Conservation (phyloP, 2,113 vertebrate species). For the Amia ocellicauda region DNA sequence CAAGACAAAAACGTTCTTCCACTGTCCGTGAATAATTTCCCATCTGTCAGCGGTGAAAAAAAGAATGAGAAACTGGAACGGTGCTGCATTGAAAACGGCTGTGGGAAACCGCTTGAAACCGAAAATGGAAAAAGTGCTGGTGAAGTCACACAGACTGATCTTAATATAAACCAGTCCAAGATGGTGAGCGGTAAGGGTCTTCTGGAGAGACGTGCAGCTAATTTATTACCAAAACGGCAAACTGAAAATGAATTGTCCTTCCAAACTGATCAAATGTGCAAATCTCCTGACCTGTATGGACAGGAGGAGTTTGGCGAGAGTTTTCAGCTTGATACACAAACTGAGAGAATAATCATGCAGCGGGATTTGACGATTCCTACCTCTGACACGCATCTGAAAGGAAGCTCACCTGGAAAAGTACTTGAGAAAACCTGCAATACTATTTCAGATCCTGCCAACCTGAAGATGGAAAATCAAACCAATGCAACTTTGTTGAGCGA, state of each 20-base stretch:
- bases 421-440: neutral
- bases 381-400: neutral
- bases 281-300: slow-evolving; percentile 58
- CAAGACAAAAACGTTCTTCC: neutral
- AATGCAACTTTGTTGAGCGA: neutral
- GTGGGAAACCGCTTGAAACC: neutral
- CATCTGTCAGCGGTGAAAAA: slow-evolving; percentile 15
- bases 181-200: no score
- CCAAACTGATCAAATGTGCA: slow-evolving; percentile 42
- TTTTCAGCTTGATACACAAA: slow-evolving; percentile 88
- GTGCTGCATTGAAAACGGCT: neutral
- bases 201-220: no score
- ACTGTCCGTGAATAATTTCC: neutral
- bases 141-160: neutral
- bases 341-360: slow-evolving; percentile 80
- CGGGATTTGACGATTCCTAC: slow-evolving; percentile 22
- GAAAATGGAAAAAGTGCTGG: slow-evolving; percentile 3
- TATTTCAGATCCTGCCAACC: slow-evolving; percentile 10
- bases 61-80: slow-evolving; percentile 20
- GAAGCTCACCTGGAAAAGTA: neutral
- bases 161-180: neutral
- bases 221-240: neutral
- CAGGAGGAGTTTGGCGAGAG: slow-evolving; percentile 80
- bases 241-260: neutral
- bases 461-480: neutral